Percentiles rank a stretch among this genome's conserved stretches.
These are phyloP conservation scores for Diachasma alloeum DNA, from an alignment of 1,140 invertebrate species.

Conservation along the genomic window DNA sequence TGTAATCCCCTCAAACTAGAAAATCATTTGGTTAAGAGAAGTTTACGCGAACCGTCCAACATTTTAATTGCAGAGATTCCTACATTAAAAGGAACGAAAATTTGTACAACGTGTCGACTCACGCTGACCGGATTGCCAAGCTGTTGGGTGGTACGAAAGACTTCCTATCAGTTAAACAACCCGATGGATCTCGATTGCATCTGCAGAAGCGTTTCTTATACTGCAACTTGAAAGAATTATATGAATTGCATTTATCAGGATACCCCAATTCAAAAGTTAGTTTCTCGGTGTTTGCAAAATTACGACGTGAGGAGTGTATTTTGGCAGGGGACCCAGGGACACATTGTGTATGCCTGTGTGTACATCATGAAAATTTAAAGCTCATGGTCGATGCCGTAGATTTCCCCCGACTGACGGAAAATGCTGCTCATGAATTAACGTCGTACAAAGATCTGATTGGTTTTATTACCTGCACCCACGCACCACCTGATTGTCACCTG, in stretches of 20 bases:
- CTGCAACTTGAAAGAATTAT: no score
- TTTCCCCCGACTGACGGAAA: conserved; percentile 29
- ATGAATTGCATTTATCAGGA: no score
- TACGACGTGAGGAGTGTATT: conserved; percentile 35
- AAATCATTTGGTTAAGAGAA: no score
- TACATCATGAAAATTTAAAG: conserved; percentile 40
- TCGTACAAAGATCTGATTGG: not conserved
- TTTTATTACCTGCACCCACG: not conserved
- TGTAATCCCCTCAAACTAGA: no score
- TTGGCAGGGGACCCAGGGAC: conserved; percentile 34
- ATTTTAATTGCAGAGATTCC: no score
- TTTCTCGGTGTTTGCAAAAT: conserved; percentile 36
- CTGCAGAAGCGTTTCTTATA: conserved; percentile 28
- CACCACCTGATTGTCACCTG: not conserved
- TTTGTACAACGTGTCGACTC: no score
- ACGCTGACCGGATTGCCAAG: not conserved
- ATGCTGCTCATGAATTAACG: not conserved
- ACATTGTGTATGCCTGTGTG: conserved; percentile 41
- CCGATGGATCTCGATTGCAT: conserved; percentile 22
- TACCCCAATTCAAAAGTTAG: no score
- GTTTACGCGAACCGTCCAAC: no score
- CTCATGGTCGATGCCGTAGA: not conserved
- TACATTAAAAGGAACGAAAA: no score
- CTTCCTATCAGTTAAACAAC: conserved; percentile 19
- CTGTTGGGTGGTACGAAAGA: conserved; percentile 24